These are phyloP conservation scores for Caranx melampygus DNA, from an alignment of 2,113 vertebrate species.

Conservation along the genomic window DNA sequence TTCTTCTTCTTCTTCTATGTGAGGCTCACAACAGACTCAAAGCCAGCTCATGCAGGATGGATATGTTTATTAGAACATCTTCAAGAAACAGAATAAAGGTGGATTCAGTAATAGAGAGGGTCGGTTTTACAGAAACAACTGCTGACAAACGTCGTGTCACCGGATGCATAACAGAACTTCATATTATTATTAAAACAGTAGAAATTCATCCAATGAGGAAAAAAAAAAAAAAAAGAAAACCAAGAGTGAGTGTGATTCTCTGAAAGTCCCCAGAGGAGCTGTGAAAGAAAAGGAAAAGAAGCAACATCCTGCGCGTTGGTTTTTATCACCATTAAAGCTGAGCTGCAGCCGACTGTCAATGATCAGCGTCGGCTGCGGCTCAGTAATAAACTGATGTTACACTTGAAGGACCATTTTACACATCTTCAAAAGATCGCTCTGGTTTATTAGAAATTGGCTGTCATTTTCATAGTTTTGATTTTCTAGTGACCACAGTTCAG, in stretches of 20 bases:
- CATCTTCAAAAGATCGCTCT: background rate
- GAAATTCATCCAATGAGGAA: background rate
- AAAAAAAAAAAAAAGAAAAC: background rate
- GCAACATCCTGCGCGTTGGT: background rate
- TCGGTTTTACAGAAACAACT: slow-evolving; percentile 56
- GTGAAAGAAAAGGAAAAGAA: slow-evolving; percentile 9
- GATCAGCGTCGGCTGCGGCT: background rate
- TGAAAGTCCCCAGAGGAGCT: background rate
- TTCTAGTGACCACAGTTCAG: too few species aligned
- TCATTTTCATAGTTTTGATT: background rate
- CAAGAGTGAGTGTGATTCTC: too few species aligned
- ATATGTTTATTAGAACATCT: background rate
- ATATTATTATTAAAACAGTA: background rate
- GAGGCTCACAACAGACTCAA: slow-evolving; percentile 29
- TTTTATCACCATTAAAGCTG: background rate
- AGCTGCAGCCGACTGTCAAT: background rate
- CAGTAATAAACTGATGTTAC: background rate
- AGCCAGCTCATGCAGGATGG: slow-evolving; percentile 4
- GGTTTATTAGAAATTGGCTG: slow-evolving; percentile 8
- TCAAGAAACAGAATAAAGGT: slow-evolving; percentile 28
- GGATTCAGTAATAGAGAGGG: background rate
- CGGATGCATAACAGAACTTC: background rate
- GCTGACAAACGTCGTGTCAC: background rate
- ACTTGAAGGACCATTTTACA: background rate
- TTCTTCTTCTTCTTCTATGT: background rate